phyloP scores from a whole-genome alignment of 2,113 vertebrate species.

The Miniopterus natalensis region DNA sequence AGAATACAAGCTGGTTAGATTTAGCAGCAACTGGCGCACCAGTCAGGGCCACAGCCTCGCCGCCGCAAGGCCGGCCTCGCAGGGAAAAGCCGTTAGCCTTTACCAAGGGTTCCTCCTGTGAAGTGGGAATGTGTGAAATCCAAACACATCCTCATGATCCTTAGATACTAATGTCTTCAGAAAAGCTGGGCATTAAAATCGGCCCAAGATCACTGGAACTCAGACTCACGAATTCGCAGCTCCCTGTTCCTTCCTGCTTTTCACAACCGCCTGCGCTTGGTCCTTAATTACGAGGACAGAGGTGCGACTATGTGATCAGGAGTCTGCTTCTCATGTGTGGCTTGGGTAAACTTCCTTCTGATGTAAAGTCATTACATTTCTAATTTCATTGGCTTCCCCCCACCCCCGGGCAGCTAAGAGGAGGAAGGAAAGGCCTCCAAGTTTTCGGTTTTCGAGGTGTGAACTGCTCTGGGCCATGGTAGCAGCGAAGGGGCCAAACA shows the following conservation, averaged over 20 bases:
- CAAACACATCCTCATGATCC: background rate
- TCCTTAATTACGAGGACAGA: background rate
- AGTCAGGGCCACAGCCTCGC: slow-evolving; percentile 37
- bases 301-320: background rate
- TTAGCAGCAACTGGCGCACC: slow-evolving; percentile 21
- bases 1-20: slow-evolving; percentile 11
- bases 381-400: background rate
- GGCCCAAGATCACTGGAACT: background rate
- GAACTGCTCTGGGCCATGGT: background rate
- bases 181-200: background rate
- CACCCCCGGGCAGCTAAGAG: background rate
- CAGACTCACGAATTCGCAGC: background rate
- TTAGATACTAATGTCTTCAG: background rate
- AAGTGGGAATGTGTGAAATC: background rate
- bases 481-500: background rate
- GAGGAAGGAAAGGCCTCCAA: background rate
- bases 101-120: background rate
- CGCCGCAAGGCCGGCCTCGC: slow-evolving; percentile 25
- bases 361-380: slow-evolving; percentile 46
- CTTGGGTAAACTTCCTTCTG: slow-evolving; percentile 59
- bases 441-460: background rate
- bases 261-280: background rate
- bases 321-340: slow-evolving; percentile 53
- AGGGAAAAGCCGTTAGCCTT: background rate
- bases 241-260: background rate